Percentiles rank a stretch among this genome's conserved stretches.
These are phyloP conservation scores for Charina bottae DNA, from an alignment of 2,113 vertebrate species.

Conservation along the genomic window DNA sequence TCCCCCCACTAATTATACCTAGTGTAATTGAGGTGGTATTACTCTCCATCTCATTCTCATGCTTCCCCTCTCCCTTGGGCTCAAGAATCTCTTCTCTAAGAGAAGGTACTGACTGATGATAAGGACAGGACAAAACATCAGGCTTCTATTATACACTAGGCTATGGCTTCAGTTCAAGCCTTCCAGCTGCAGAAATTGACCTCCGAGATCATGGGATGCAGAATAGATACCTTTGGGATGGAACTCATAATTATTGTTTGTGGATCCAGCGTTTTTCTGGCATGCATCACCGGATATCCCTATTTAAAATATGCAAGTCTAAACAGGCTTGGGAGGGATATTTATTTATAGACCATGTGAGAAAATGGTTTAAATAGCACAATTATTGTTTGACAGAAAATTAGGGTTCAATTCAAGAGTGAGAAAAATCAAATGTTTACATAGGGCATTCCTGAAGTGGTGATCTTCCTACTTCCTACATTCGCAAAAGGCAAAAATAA, in stretches of 20 bases:
- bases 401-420: not conserved
- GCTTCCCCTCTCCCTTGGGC: not conserved
- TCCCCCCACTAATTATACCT: not conserved
- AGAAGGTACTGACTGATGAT: not conserved
- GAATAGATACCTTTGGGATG: not conserved
- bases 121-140: not conserved
- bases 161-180: not conserved
- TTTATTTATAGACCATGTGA: not conserved
- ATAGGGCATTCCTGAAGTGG: not conserved
- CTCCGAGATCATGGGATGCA: not conserved
- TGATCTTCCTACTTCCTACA: not conserved
- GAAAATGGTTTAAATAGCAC: not conserved
- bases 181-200: not conserved
- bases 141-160: not conserved
- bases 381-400: not conserved
- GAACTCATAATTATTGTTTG: not conserved
- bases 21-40: not conserved
- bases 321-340: not conserved
- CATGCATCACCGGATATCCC: not conserved
- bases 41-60: not conserved
- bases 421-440: not conserved
- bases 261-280: not conserved
- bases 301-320: not conserved
- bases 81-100: not conserved
- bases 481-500: not conserved